Percentiles rank a stretch among this genome's conserved stretches.
These are phyloP conservation scores for Ganaspis sp. DNA, from an alignment of 1,140 invertebrate species.

Conservation along the genomic window DNA sequence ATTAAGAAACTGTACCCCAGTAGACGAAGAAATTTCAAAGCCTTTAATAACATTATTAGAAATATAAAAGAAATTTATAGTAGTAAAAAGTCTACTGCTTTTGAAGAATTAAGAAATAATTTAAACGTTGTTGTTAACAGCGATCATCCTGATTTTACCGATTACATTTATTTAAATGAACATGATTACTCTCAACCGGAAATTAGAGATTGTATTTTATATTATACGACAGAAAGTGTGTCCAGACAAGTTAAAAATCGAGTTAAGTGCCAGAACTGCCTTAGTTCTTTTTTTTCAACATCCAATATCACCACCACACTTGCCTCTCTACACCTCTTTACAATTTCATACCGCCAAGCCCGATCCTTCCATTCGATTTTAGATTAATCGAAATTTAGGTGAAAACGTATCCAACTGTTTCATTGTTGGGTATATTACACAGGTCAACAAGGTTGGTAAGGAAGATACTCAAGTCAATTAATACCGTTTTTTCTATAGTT, in stretches of 20 bases:
- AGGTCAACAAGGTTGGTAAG: too few relatives aligned
- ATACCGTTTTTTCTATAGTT: too few relatives aligned
- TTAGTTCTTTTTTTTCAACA: not conserved
- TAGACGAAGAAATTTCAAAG: not conserved
- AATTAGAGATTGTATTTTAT: not conserved
- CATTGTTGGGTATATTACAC: too few relatives aligned
- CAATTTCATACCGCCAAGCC: too few relatives aligned
- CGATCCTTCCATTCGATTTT: too few relatives aligned
- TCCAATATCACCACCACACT: too few relatives aligned
- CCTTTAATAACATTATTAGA: not conserved
- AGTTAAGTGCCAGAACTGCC: not conserved
- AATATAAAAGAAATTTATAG: not conserved
- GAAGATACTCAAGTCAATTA: too few relatives aligned
- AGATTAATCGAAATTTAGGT: too few relatives aligned
- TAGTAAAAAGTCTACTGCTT: not conserved
- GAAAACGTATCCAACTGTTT: too few relatives aligned
- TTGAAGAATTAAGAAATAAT: not conserved
- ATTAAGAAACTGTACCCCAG: not conserved
- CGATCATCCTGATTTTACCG: not conserved
- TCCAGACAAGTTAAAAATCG: not conserved
- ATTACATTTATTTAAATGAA: not conserved
- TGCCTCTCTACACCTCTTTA: too few relatives aligned
- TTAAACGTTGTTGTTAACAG: not conserved
- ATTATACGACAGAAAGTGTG: not conserved
- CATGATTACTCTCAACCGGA: not conserved